Conservation (phyloP, 1,140 invertebrate species). For the Lithobius niger region DNA sequence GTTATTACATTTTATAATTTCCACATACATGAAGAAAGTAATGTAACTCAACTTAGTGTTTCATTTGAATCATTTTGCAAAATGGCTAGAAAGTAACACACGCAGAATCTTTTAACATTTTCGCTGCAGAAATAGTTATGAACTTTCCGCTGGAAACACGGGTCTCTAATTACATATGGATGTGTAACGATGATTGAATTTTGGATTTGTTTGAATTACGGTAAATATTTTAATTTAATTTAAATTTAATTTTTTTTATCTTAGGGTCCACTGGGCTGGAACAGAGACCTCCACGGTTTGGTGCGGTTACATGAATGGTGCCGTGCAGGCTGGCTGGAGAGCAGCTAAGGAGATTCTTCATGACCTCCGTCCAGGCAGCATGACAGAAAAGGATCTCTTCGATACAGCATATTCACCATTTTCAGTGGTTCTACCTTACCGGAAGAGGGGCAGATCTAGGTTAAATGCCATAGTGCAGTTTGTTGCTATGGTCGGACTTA, state of each 20-base stretch:
- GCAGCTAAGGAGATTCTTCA: slow-evolving; percentile 28
- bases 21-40: too few relatives aligned
- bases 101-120: too few relatives aligned
- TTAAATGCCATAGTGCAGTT: neutral
- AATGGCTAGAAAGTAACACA: too few relatives aligned
- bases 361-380: neutral
- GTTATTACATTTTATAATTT: too few relatives aligned
- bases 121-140: too few relatives aligned
- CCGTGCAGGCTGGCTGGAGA: slow-evolving; percentile 31
- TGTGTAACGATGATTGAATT: neutral
- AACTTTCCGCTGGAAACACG: neutral
- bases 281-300: slow-evolving; percentile 32
- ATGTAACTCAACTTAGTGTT: too few relatives aligned
- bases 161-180: too few relatives aligned
- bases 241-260: slow-evolving; percentile 13
- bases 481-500: neutral
- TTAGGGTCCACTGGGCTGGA: slow-evolving; percentile 33
- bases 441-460: neutral
- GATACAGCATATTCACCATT: slow-evolving; percentile 1
- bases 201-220: neutral
- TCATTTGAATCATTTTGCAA: too few relatives aligned
- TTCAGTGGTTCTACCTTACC: too few relatives aligned
- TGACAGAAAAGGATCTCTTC: neutral
- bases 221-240: slow-evolving; percentile 1
- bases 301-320: slow-evolving; percentile 35